Evolutionary conservation across 2,797 vertebrate species (phyloP).

Genomic region (Phataginus tetradactyla): DNA sequence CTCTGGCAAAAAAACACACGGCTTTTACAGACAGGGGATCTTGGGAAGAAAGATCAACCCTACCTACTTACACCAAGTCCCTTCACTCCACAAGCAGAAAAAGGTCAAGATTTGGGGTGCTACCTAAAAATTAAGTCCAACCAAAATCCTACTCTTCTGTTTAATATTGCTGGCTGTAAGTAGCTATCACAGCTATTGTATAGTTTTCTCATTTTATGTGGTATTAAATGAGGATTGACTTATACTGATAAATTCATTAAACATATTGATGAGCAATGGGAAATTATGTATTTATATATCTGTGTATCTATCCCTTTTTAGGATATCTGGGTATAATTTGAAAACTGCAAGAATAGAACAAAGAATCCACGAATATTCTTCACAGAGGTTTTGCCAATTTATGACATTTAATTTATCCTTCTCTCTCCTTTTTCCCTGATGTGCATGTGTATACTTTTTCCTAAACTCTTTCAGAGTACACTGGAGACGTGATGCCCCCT

Average conservation of each 20-base stretch:
- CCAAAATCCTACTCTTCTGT: neutral
- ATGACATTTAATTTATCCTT: neutral
- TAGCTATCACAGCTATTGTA: neutral
- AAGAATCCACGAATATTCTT: neutral
- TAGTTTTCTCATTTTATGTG: neutral
- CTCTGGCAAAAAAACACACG: neutral
- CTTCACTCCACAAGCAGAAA: neutral
- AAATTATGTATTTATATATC: neutral
- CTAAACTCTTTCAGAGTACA: neutral
- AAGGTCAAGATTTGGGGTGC: neutral
- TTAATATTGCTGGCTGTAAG: neutral
- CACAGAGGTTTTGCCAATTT: neutral
- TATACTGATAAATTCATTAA: neutral
- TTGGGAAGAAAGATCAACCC: neutral
- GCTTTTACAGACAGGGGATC: neutral
- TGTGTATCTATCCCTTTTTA: neutral
- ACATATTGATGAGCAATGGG: neutral
- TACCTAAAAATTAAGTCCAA: neutral
- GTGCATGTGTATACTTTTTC: neutral
- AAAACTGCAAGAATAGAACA: neutral
- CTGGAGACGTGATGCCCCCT: neutral
- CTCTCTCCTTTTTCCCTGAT: neutral
- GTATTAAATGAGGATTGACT: neutral
- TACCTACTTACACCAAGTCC: neutral
- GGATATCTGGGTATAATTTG: neutral